These are phyloP conservation scores for Pandion haliaetus DNA, from an alignment of 2,113 vertebrate species.

Conservation along the genomic window DNA sequence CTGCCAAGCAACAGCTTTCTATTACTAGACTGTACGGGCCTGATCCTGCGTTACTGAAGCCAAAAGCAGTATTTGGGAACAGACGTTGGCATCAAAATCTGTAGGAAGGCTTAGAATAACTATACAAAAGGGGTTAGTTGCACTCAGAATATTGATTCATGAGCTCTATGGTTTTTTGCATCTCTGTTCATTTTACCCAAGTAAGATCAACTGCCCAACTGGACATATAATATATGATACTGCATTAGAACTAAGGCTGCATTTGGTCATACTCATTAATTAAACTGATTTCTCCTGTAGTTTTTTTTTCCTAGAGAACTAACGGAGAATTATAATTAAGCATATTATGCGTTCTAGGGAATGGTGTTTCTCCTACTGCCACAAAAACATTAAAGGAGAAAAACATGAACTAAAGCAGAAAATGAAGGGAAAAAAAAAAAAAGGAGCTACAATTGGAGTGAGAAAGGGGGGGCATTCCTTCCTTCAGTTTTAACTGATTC, in stretches of 20 bases:
- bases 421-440: not conserved
- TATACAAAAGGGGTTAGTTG: not conserved
- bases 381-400: conserved; percentile 36
- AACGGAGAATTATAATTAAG: conserved; percentile 52
- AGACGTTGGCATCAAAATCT: not conserved
- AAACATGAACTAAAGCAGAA: conserved; percentile 20
- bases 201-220: conserved; percentile 55
- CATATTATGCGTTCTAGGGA: conserved; percentile 55
- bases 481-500: not conserved
- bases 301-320: conserved; percentile 47
- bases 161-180: not conserved
- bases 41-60: not conserved
- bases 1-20: conserved; percentile 33
- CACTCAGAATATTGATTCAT: conserved; percentile 48
- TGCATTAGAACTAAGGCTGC: conserved; percentile 48
- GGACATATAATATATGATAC: conserved; percentile 57
- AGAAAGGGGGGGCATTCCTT: not conserved
- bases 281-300: conserved; percentile 58
- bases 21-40: not conserved
- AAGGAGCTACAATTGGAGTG: not conserved
- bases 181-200: conserved; percentile 18
- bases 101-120: conserved; percentile 27
- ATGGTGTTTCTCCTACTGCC: conserved; percentile 1
- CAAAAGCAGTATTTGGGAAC: conserved; percentile 25
- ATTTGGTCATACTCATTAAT: conserved; percentile 58